These are phyloP conservation scores for Muschampia plurimacula DNA, from an alignment of 2,888 invertebrate genomes.

Conservation along the genomic window DNA sequence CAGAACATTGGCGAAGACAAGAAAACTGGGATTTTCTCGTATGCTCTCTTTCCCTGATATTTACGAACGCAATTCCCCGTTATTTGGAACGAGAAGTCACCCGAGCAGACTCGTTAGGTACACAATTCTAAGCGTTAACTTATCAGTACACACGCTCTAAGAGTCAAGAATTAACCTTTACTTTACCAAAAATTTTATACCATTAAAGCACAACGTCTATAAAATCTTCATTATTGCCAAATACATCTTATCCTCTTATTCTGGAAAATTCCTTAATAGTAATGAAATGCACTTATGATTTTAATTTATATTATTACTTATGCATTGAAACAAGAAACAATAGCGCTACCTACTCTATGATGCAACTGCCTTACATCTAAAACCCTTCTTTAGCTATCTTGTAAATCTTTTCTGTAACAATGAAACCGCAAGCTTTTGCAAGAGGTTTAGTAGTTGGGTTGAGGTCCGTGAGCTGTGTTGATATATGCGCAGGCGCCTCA, in stretches of 20 bases:
- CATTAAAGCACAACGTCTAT: too few species aligned
- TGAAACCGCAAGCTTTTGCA: slow-evolving; percentile 29
- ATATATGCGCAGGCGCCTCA: slow-evolving; percentile 44
- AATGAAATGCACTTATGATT: not conserved
- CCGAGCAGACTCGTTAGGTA: not conserved
- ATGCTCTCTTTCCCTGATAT: slow-evolving; percentile 39
- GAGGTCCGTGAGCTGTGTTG: slow-evolving; percentile 5
- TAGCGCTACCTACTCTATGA: slow-evolving; percentile 5
- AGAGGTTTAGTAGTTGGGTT: slow-evolving; percentile 14
- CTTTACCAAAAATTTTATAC: too few species aligned
- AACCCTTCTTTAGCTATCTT: slow-evolving; percentile 32
- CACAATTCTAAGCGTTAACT: too few species aligned
- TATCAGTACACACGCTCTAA: too few species aligned
- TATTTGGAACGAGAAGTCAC: not conserved
- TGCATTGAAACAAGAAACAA: slow-evolving; percentile 13
- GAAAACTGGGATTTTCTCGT: slow-evolving; percentile 28
- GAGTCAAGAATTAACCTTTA: too few species aligned
- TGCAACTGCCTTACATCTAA: slow-evolving; percentile 14
- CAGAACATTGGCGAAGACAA: slow-evolving; percentile 5
- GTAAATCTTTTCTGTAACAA: slow-evolving; percentile 30
- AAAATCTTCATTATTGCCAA: too few species aligned
- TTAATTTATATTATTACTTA: not conserved
- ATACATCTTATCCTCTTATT: too few species aligned
- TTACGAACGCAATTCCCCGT: not conserved
- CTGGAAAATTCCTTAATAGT: not conserved